Evolutionary conservation across 2,113 vertebrate species (phyloP).

Genomic region (Pseudorhombus dupliciocellatus): DNA sequence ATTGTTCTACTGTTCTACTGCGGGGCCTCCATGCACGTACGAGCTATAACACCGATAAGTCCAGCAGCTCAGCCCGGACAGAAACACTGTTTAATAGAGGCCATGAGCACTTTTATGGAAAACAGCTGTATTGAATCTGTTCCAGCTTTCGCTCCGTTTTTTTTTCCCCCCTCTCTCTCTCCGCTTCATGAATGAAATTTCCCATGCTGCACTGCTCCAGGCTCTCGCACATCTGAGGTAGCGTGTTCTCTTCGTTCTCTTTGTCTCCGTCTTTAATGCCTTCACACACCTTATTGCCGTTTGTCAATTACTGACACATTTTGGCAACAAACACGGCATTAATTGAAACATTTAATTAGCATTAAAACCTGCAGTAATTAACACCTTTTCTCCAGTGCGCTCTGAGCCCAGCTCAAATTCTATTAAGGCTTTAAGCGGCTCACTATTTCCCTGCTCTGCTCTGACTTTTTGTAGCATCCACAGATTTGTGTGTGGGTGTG

Average conservation of each 20-base stretch:
- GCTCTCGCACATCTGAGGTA: slow-evolving; percentile 71
- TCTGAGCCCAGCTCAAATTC: slow-evolving; percentile 79
- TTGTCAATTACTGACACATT: slow-evolving; percentile 82
- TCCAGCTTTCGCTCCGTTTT: slow-evolving; percentile 42
- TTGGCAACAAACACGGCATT: slow-evolving; percentile 85
- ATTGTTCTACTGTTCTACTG: slow-evolving; percentile 33
- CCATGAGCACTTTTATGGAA: slow-evolving; percentile 73
- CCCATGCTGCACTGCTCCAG: slow-evolving; percentile 74
- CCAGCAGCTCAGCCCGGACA: slow-evolving; percentile 37
- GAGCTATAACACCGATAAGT: slow-evolving; percentile 19
- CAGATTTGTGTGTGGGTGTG: slow-evolving; percentile 56
- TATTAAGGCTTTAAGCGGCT: slow-evolving; percentile 81
- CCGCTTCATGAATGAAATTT: slow-evolving; percentile 80
- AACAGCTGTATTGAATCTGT: slow-evolving; percentile 75
- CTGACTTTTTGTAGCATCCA: slow-evolving; percentile 60
- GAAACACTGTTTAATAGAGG: slow-evolving; percentile 56
- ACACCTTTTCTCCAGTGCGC: slow-evolving; percentile 83
- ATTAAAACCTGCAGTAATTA: slow-evolving; percentile 91
- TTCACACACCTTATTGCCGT: slow-evolving; percentile 74
- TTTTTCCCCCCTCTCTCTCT: neutral
- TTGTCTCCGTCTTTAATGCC: slow-evolving; percentile 72
- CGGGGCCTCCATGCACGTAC: slow-evolving; percentile 26
- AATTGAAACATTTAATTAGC: slow-evolving; percentile 91
- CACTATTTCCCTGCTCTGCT: slow-evolving; percentile 56
- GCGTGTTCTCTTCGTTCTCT: slow-evolving; percentile 50